Evolutionary conservation across 2,888 invertebrate species (phyloP).

Genomic region (Mesorhabditis sp.): DNA sequence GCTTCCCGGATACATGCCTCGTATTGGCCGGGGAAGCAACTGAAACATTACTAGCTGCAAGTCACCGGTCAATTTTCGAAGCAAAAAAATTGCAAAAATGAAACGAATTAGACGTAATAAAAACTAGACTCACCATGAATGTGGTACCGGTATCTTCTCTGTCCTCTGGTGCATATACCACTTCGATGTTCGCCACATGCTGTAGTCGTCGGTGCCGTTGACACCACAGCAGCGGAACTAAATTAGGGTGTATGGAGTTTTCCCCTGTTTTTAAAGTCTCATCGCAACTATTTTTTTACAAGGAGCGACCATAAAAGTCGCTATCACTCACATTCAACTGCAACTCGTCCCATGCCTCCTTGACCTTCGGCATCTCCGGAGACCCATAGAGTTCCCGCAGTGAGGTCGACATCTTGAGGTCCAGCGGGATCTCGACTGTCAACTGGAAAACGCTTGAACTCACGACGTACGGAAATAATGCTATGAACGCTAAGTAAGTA

Average conservation of each 20-base stretch:
- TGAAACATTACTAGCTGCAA: slow-evolving; percentile 14
- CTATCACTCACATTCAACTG: slow-evolving; percentile 44
- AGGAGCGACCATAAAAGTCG: too few species aligned
- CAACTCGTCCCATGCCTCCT: slow-evolving; percentile 53
- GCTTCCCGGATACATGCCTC: slow-evolving; percentile 19
- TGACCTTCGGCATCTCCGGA: slow-evolving; percentile 46
- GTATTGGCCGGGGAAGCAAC: slow-evolving; percentile 26
- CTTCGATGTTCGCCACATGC: slow-evolving; percentile 55
- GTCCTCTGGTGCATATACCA: slow-evolving; percentile 55
- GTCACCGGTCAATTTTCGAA: background rate
- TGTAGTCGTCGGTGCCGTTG: slow-evolving; percentile 51
- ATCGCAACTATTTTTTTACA: too few species aligned
- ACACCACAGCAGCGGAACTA: slow-evolving; percentile 57
- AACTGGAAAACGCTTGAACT: slow-evolving; percentile 20
- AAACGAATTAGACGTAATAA: background rate
- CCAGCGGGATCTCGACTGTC: slow-evolving; percentile 44
- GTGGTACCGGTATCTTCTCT: slow-evolving; percentile 15
- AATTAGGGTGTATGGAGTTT: too few species aligned
- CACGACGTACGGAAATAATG: background rate
- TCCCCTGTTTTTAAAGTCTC: too few species aligned
- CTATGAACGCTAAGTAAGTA: background rate
- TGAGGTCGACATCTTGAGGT: slow-evolving; percentile 56
- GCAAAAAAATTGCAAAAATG: background rate
- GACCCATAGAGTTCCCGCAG: slow-evolving; percentile 53
- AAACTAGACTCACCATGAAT: slow-evolving; percentile 19